Evolutionary conservation across 2,797 vertebrate genomes (phyloP).

Genomic region (Smutsia temminckii): DNA sequence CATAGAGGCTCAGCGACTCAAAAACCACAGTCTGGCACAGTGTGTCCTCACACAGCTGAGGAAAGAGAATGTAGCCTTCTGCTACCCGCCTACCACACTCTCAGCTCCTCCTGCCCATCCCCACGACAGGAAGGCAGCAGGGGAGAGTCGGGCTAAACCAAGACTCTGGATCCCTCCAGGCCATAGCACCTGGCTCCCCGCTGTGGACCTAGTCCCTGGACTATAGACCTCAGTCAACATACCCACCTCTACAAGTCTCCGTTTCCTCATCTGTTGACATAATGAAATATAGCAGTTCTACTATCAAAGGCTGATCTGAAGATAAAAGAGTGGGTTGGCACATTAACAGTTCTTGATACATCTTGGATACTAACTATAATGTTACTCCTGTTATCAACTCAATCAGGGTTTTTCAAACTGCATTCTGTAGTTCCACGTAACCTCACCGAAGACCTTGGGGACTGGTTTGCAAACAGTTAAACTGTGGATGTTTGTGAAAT

Average conservation of each 20-base stretch:
- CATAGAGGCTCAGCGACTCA: neutral
- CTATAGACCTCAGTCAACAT: neutral
- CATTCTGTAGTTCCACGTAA: neutral
- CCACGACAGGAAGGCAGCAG: neutral
- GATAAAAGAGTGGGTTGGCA: neutral
- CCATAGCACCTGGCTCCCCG: neutral
- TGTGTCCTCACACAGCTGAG: neutral
- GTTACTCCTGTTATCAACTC: neutral
- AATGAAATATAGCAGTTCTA: neutral
- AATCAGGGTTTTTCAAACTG: neutral
- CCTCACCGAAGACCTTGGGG: neutral
- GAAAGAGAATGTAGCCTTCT: neutral
- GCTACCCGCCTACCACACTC: no score
- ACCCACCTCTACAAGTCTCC: neutral
- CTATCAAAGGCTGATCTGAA: neutral
- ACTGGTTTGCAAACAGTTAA: neutral
- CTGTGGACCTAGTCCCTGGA: neutral
- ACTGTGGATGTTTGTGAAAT: neutral
- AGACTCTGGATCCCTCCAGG: neutral
- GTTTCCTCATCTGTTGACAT: neutral
- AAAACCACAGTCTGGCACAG: neutral
- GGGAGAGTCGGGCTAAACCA: neutral
- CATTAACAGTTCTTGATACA: neutral
- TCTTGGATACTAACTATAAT: neutral
- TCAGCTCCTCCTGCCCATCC: neutral